Percentiles rank a stretch among this genome's conserved stretches.
Evolutionary conservation across 92 coral and sea anemone species (phyloP).

Genomic region (Phenganax marumi): DNA sequence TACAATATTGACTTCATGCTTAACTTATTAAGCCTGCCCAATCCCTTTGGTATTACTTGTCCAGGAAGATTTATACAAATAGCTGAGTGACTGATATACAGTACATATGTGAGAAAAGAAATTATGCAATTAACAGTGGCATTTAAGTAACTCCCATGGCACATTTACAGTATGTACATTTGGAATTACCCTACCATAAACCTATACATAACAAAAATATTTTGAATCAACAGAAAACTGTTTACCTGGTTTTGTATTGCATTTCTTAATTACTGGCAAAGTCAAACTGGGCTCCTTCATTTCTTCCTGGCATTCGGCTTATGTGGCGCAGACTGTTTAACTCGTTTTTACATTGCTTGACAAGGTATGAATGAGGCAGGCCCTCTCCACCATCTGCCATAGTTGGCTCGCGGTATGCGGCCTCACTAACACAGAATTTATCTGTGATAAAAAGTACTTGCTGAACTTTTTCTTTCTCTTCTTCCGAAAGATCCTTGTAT

Average conservation of each 20-base stretch:
- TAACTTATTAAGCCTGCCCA: background rate
- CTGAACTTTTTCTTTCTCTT: slow-evolving; percentile 50
- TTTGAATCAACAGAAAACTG: background rate
- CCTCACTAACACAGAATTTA: slow-evolving; percentile 30
- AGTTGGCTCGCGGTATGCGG: background rate
- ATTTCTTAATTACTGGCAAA: background rate
- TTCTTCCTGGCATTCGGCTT: background rate
- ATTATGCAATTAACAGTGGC: no score
- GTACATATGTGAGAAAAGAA: background rate
- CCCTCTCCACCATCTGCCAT: slow-evolving; percentile 1
- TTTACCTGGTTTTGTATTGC: slow-evolving; percentile 2
- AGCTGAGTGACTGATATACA: background rate
- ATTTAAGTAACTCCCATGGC: no score
- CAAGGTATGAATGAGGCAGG: slow-evolving; percentile 8
- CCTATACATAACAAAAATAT: background rate
- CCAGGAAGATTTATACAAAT: background rate
- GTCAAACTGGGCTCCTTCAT: slow-evolving; percentile 1
- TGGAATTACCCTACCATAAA: background rate
- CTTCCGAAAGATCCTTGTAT: slow-evolving; percentile 34
- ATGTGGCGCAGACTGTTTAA: background rate
- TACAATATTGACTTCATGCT: background rate
- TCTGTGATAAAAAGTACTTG: slow-evolving; percentile 31
- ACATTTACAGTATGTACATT: no score
- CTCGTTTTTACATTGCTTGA: background rate
- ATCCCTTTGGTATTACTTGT: no score